Base-by-base conservation (phyloP, 2,113 vertebrate species). In the Centropus bengalensis region DNA sequence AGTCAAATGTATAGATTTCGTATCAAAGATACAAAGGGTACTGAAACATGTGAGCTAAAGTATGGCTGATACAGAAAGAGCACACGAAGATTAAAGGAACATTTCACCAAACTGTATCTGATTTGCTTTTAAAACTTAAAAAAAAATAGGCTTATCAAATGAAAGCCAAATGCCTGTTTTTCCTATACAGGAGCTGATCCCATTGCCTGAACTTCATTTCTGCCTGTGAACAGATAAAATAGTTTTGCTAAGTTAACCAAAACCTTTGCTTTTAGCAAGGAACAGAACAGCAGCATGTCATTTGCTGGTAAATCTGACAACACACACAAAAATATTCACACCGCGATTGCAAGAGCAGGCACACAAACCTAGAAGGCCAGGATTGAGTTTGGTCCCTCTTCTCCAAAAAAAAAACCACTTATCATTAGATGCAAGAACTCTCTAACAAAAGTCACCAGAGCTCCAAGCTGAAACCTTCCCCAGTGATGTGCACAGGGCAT, bases 1-100 rank as follows among this genome's bases (percentile, higher is more conserved):
- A 94, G 56, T 40, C 52, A 93, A 40, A 75, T 6, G 9, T 40
- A 89, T 86, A 62, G 76, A 90, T 95, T 93, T 92, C 59, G 80
- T 88, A 64, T 93, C 52, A 81, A 82, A 92, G 69, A 47, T 3
- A 80, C 28, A 63, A 55, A 62, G n/a, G 88, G 10, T 17, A 74
- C 18, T 13, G 40, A 86, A 74, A 67, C 7, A 30, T 4, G 10
- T 12, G 63, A 85, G 32, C 21, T 76, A 8, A 75, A 68, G 17
- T 42, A 55, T 40, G 59, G 81, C n/a, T 42, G 56, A 55, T 11
- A 42, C 42, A 79, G 40, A 80, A 64, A 82, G 12, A 80, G 14
- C 23, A 47, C 8, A 2, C 60, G 27, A 85, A 62, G 47, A 70
- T 75, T 83, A 93, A 71, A 79, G 42, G n/a, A 86, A 59, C 22